phyloP scores from a whole-genome alignment of 2,113 vertebrate genomes.

The Elephantulus edwardii region DNA sequence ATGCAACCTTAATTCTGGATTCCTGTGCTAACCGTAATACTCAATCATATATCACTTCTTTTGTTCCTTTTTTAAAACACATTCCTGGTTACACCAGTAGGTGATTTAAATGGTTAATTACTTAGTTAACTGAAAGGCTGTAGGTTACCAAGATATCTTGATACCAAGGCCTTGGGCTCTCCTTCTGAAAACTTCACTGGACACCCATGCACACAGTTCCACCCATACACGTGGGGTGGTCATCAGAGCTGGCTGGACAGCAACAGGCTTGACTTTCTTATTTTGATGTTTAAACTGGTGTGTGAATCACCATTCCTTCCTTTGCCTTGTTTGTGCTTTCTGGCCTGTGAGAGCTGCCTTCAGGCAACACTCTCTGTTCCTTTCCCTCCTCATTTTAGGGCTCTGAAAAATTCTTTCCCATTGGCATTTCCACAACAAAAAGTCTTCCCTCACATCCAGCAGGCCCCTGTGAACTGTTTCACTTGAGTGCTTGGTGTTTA shows the following conservation, averaged over 20 bases:
- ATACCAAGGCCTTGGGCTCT: not conserved
- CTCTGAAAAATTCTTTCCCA: constrained; percentile 58
- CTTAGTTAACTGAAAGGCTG: too few relatives aligned
- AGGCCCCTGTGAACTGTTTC: constrained; percentile 67
- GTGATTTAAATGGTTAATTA: too few relatives aligned
- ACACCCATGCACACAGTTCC: not conserved
- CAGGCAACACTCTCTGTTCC: constrained; percentile 37
- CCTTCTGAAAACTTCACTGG: not conserved
- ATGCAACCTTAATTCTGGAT: too few relatives aligned
- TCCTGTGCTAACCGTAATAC: too few relatives aligned
- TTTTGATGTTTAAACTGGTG: constrained; percentile 29
- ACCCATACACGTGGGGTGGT: not conserved
- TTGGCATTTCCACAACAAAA: constrained; percentile 67
- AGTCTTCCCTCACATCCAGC: constrained; percentile 73
- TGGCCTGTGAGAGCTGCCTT: constrained; percentile 44
- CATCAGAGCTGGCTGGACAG: not conserved
- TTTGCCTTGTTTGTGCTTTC: not conserved
- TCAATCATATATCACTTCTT: too few relatives aligned
- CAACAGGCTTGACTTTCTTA: not conserved
- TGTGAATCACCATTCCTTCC: not conserved
- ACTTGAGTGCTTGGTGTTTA: constrained; percentile 78
- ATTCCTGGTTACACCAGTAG: too few relatives aligned
- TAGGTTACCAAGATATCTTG: too few relatives aligned
- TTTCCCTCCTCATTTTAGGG: constrained; percentile 34
- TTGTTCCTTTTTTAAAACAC: too few relatives aligned